Base-by-base conservation (phyloP, 1,140 invertebrate species). In the Hylaeus volcanicus region DNA sequence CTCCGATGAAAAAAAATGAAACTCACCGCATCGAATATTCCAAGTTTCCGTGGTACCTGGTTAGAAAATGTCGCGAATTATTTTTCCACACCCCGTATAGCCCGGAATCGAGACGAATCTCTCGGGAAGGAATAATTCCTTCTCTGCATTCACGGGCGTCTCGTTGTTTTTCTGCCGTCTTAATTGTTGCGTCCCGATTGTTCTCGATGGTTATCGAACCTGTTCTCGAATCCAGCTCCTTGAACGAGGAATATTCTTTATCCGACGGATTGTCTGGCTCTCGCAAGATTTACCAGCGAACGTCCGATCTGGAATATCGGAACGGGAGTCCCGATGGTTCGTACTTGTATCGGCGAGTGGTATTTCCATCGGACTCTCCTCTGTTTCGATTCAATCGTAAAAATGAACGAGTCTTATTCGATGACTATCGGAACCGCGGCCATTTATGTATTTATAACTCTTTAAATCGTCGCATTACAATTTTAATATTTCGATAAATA, bases 151-250 rank as follows among this genome's bases (percentile, higher is more conserved):
- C 65, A 70, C 11, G 26, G 43, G 14, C 12, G 6, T 37, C 68
- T 43, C 39, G 74, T 66, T 70, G 65, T 73, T 63, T 58, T 70
- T 64, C 41, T n/a, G 41, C 37, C 56, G 39, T 63, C 58, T 72
- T 74, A 80, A 74, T 80, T 66, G 72, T 66, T 56, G 60, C 61
- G 70, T 45, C 63, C 51, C 63, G 58, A 80, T 80, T 74, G 61
- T 66, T 60, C 53, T 6, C 5, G 78, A 79, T 79, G 48, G 37
- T 53, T 60, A 74, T 80, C 61, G 51, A 61, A 70, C 53, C 51
- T 41, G 65, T 61, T 65, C 43, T 82, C 39, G 64, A 37, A 45
- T 66, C 51, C 51, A 15, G n/a, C 43, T 45, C 63, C 48, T 55
- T 41, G 39, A 39, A 41, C 26, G 6, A 5, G 51, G 12, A 45